Evolutionary conservation across 2,888 invertebrate genomes (phyloP), one percentile per base, ranked within the genome.

Genomic region (Nysson spinosus): DNA sequence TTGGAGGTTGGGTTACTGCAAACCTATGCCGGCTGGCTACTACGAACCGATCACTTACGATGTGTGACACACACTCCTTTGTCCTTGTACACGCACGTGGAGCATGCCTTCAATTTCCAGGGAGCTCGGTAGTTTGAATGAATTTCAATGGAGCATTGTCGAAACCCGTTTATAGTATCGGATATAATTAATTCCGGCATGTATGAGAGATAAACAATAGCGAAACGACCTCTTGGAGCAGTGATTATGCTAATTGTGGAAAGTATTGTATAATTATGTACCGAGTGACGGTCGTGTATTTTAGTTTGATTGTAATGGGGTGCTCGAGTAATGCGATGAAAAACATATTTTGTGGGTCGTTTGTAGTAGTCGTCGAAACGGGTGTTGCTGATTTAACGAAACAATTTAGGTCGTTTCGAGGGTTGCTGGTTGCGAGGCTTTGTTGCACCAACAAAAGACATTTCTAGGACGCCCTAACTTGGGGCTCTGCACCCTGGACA

Each of bases 351-450:
- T 3, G 24, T 6, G 35, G n/a, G 6, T 2, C 19, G 44, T 11
- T 19, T n/a, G 17, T 11, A 35, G 47, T 42, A 42, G 32, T 14
- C 22, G 34, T 12, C 11, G 30, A 24, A 34, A 42, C 52, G 44
- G 39, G 43, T 40, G 56, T 69, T 42, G 69, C 28, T 60, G 69
- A 62, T 66, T 69, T 55, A 60, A 72, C 69, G 69, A 58, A 72
- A 72, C 72, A 66, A 69, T 72, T 69, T 62, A 30, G 67, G 11
- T 42, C 69, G 57, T 32, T 49, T 51, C 62, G 7, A 50, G 44
- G 51, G 64, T 49, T 44, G 40, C 42, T 46, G 34, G 39, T 30
- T 12, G 14, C 24, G 12, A 43, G 40, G 66, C 54, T 66, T 71
- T 71, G 67, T 52, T 56, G 55, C 7, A 16, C 17, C 56, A 54